Conservation (phyloP, 2,888 invertebrate species). For the Bruchidius siliquastri region DNA sequence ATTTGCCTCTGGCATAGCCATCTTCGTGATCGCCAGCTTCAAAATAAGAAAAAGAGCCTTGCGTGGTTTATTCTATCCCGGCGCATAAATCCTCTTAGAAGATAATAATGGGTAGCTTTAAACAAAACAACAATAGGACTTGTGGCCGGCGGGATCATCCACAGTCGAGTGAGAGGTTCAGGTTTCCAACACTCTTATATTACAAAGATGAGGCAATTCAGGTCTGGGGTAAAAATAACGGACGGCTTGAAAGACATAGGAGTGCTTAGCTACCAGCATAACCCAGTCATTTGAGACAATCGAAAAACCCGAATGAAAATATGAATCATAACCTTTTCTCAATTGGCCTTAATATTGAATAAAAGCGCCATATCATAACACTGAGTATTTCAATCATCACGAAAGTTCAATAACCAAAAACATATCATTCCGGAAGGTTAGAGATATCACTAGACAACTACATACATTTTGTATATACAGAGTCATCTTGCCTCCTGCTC, state of each 20-base stretch:
- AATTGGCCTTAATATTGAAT: no score
- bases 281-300: no score
- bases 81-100: neutral
- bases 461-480: no score
- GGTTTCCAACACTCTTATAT: neutral
- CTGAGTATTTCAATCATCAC: no score
- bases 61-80: neutral
- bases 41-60: neutral
- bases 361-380: no score
- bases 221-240: neutral
- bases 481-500: no score
- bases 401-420: no score
- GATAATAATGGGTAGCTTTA: neutral
- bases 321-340: no score
- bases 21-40: neutral
- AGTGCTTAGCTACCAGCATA: no score
- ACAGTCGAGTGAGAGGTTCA: neutral
- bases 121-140: neutral
- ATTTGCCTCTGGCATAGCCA: neutral
- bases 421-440: no score
- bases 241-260: neutral
- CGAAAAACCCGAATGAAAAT: no score
- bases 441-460: no score
- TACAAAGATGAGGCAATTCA: neutral
- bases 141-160: neutral